Percentiles rank a stretch among this genome's conserved stretches.
phyloP scores from a whole-genome alignment of 2,797 vertebrate species.

The Cottoperca gobio region DNA sequence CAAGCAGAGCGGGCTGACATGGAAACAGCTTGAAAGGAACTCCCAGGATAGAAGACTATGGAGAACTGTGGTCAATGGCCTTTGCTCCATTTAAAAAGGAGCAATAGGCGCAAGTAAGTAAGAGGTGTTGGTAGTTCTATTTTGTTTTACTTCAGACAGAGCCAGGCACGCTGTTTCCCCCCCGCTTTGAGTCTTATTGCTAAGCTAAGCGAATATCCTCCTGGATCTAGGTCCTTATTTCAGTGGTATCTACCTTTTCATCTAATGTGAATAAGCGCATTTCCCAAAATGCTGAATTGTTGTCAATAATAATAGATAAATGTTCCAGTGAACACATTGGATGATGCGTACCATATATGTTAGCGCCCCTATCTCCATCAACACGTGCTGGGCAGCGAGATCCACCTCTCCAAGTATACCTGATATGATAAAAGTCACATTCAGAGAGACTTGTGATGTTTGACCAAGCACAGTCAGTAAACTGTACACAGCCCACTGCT shows the following conservation, averaged over 20 bases:
- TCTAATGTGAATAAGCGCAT: conserved; percentile 1
- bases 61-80: too few species aligned
- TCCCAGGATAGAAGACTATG: too few species aligned
- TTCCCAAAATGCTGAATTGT: not conserved
- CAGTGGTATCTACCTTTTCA: not conserved
- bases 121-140: not conserved
- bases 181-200: not conserved
- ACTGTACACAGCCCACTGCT: not conserved
- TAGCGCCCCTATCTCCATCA: conserved; percentile 84
- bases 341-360: conserved; percentile 88
- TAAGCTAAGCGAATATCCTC: not conserved
- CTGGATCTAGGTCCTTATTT: not conserved
- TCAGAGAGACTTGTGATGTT: not conserved
- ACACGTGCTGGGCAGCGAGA: conserved; percentile 90
- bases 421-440: conserved; percentile 59
- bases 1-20: too few species aligned
- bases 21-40: too few species aligned
- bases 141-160: not conserved
- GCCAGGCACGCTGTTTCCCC: not conserved
- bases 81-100: too few species aligned
- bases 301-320: conserved; percentile 1
- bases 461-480: not conserved
- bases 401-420: conserved; percentile 89
- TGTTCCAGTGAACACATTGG: not conserved
- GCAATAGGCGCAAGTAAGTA: too few species aligned